These are phyloP conservation scores for Rhingia rostrata DNA, from an alignment of 2,888 invertebrate species.

Conservation along the genomic window DNA sequence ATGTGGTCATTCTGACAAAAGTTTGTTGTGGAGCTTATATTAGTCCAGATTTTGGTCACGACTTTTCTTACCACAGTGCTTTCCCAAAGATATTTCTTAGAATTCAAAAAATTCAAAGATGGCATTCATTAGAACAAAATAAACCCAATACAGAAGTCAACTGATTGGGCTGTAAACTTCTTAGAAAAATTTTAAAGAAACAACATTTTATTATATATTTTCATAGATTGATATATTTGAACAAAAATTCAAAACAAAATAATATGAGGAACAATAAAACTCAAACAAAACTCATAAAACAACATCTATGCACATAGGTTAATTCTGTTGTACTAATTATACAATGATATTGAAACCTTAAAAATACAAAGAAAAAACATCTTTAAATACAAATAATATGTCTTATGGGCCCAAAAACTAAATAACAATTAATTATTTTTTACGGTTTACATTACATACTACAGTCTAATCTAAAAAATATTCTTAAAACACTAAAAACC, in stretches of 20 bases:
- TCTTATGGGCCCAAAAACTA: conserved; percentile 31
- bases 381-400: conserved; percentile 30
- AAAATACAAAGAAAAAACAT: conserved; percentile 50
- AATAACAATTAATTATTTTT: conserved; percentile 52
- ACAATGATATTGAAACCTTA: conserved; percentile 67
- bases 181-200: background rate
- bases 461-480: conserved; percentile 70
- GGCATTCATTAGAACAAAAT: too few relatives aligned
- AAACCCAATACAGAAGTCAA: too few relatives aligned
- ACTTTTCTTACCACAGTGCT: too few relatives aligned
- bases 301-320: conserved; percentile 37
- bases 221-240: conserved; percentile 48
- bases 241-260: conserved; percentile 14
- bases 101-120: too few relatives aligned
- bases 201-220: conserved; percentile 13
- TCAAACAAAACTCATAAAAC: conserved; percentile 11
- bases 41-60: too few relatives aligned
- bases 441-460: conserved; percentile 61
- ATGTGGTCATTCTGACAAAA: too few relatives aligned
- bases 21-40: too few relatives aligned
- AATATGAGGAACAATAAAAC: conserved; percentile 17
- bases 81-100: too few relatives aligned
- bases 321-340: conserved; percentile 14
- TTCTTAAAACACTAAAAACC: conserved; percentile 68
- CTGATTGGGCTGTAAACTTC: background rate